Percentiles rank a stretch among this genome's conserved stretches.
phyloP scores from a whole-genome alignment of 2,888 invertebrate species.

The Tenthredo notha region DNA sequence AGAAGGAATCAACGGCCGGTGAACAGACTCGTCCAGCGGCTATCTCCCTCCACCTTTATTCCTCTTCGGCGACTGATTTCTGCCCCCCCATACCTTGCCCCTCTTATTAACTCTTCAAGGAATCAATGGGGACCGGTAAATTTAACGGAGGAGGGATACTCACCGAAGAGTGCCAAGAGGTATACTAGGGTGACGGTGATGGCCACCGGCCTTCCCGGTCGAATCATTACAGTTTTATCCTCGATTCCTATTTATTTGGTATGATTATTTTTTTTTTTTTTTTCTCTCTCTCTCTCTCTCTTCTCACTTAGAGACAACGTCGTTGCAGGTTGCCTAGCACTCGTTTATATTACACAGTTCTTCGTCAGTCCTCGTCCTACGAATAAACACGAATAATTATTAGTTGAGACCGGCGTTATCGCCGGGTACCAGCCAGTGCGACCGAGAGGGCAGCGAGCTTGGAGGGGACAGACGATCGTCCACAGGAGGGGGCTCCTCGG shows the following conservation, averaged over 20 bases:
- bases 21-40: slow-evolving; percentile 35
- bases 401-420: slow-evolving; percentile 69
- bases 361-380: slow-evolving; percentile 65
- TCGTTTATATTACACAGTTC: slow-evolving; percentile 52
- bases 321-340: slow-evolving; percentile 60
- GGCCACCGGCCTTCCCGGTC: slow-evolving; percentile 64
- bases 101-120: slow-evolving; percentile 1
- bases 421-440: slow-evolving; percentile 53
- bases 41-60: slow-evolving; percentile 29
- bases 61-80: slow-evolving; percentile 27
- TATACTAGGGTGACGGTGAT: slow-evolving; percentile 69
- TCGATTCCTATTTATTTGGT: not conserved
- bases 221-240: slow-evolving; percentile 65
- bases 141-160: slow-evolving; percentile 61
- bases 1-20: slow-evolving; percentile 38
- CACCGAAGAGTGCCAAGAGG: slow-evolving; percentile 73
- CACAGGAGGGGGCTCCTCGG: slow-evolving; percentile 42
- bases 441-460: slow-evolving; percentile 49
- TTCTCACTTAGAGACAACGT: slow-evolving; percentile 52
- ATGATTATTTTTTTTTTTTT: not conserved
- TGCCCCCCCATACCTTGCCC: slow-evolving; percentile 18
- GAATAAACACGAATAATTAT: slow-evolving; percentile 73
- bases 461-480: slow-evolving; percentile 48
- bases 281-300: no score
- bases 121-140: slow-evolving; percentile 48